Conservation (phyloP, 1,140 invertebrate species). For the Aethina tumida region DNA sequence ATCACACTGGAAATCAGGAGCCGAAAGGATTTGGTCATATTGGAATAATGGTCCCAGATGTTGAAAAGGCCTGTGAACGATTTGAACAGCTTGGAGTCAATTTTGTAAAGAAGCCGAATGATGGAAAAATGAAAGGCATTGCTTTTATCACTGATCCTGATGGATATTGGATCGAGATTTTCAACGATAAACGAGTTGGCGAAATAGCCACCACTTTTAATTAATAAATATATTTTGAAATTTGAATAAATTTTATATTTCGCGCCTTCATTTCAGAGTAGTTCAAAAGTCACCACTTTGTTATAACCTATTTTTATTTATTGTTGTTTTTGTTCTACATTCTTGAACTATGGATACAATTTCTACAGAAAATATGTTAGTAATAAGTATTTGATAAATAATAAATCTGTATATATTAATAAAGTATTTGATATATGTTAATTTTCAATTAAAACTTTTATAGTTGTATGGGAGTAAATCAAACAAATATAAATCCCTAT, state of each 20-base stretch:
- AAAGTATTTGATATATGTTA: too few species aligned
- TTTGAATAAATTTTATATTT: not conserved
- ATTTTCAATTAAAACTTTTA: too few species aligned
- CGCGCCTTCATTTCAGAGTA: too few species aligned
- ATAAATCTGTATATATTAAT: too few species aligned
- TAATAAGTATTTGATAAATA: too few species aligned
- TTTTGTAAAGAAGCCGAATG: conserved; percentile 82
- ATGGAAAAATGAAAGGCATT: conserved; percentile 87
- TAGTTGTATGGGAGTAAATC: too few species aligned
- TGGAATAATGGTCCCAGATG: conserved; percentile 81
- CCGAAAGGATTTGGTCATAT: conserved; percentile 88
- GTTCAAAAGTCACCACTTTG: too few species aligned
- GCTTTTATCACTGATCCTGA: conserved; percentile 94
- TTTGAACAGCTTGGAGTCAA: conserved; percentile 81
- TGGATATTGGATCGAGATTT: conserved; percentile 94
- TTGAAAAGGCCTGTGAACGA: conserved; percentile 69
- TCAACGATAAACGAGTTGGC: conserved; percentile 45
- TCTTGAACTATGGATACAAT: too few species aligned
- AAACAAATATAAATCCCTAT: too few species aligned
- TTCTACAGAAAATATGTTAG: too few species aligned
- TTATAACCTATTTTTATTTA: too few species aligned
- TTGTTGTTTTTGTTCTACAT: too few species aligned
- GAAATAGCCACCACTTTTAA: conserved; percentile 4
- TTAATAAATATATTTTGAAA: conserved; percentile 1
- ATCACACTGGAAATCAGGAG: conserved; percentile 89